Conservation (phyloP, 1,140 invertebrate genomes). For the Prorops nasuta region DNA sequence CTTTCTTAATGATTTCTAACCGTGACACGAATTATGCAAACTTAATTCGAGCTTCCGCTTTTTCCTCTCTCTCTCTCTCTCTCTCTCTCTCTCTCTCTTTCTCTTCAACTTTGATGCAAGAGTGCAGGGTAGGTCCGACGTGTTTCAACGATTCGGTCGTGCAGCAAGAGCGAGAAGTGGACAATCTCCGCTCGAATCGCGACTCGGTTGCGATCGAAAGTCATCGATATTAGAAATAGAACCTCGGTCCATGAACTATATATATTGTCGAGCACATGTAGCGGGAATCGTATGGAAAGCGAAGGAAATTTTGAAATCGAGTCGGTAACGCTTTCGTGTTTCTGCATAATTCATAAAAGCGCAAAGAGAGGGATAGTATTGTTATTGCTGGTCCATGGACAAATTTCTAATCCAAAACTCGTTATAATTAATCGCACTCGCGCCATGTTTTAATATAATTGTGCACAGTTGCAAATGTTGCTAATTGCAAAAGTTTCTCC, state of each 20-base stretch:
- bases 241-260: conserved; percentile 9
- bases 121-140: too few species aligned
- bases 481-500: conserved; percentile 29
- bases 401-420: conserved; percentile 25
- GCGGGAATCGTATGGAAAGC: neutral
- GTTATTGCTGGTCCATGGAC: conserved; percentile 3
- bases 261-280: conserved; percentile 8
- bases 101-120: too few species aligned
- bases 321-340: conserved; percentile 6
- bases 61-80: neutral
- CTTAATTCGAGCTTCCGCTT: neutral
- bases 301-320: conserved; percentile 15
- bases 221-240: conserved; percentile 18
- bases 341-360: conserved; percentile 6
- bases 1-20: neutral
- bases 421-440: conserved; percentile 27
- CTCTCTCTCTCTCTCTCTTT: conserved; percentile 23
- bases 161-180: too few species aligned
- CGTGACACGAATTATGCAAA: too few species aligned
- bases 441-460: conserved; percentile 31
- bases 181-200: neutral
- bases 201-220: neutral
- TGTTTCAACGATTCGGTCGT: too few species aligned
- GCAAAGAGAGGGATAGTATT: conserved; percentile 10
- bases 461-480: conserved; percentile 18